A percentile compares a stretch with the other conserved stretches of the same genome.
phyloP scores from a whole-genome alignment of 2,113 vertebrate species.

The Phoenicopterus ruber region DNA sequence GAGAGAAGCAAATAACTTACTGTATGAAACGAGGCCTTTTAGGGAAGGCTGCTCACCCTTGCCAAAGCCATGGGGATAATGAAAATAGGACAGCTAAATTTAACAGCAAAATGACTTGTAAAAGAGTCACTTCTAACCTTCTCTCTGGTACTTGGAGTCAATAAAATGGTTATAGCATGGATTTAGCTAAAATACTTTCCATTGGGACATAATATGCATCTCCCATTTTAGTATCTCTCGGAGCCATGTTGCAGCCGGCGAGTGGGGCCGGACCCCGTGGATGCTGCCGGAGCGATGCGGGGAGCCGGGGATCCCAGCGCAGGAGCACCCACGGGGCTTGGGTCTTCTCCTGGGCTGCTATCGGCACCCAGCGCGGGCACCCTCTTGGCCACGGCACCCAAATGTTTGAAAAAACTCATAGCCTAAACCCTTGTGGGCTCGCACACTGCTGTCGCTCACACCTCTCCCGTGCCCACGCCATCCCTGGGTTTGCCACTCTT shows the following conservation, averaged over 20 bases:
- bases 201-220: not conserved
- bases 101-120: slow-evolving; percentile 67
- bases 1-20: slow-evolving; percentile 55
- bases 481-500: not conserved
- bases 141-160: slow-evolving; percentile 38
- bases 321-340: not conserved
- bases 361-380: not conserved
- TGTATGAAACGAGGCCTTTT: slow-evolving; percentile 67
- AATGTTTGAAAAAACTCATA: not conserved
- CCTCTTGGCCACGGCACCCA: not conserved
- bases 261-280: rapidly evolving
- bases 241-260: not conserved
- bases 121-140: slow-evolving; percentile 54
- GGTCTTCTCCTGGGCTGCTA: not conserved
- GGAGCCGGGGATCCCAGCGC: not conserved
- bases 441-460: rapidly evolving
- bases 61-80: slow-evolving; percentile 64
- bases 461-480: rapidly evolving
- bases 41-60: slow-evolving; percentile 61
- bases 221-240: not conserved
- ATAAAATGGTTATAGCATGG: slow-evolving; percentile 54
- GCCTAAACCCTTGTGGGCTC: not conserved
- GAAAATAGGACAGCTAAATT: slow-evolving; percentile 71
- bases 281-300: rapidly evolving
- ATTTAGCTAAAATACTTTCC: slow-evolving; percentile 54